These are phyloP conservation scores for Sebastes variabilis DNA, from an alignment of 2,797 vertebrate species.

Conservation along the genomic window DNA sequence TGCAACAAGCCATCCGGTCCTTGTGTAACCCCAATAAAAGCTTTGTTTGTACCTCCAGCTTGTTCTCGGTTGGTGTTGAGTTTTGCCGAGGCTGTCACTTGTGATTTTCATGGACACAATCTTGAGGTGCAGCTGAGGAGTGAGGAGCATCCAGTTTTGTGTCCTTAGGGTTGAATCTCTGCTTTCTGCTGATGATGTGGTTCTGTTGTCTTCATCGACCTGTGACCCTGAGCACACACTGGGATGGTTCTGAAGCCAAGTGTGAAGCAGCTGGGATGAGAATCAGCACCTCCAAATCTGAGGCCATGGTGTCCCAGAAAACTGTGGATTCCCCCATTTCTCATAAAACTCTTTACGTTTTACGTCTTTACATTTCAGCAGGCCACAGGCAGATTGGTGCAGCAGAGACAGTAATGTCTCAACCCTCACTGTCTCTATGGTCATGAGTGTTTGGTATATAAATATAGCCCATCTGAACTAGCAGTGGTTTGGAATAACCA, in stretches of 20 bases:
- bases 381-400: neutral
- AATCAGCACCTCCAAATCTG: neutral
- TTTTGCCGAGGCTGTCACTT: no score
- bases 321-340: neutral
- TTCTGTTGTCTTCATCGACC: neutral
- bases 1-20: neutral
- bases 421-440: neutral
- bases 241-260: neutral
- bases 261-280: neutral
- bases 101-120: no score
- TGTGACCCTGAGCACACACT: neutral
- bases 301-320: neutral
- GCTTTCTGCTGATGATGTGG: neutral
- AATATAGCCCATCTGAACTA: neutral
- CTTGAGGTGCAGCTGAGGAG: neutral
- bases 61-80: no score
- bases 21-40: neutral
- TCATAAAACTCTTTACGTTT: no score
- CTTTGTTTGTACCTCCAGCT: no score
- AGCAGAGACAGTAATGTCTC: neutral
- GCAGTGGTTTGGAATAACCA: neutral
- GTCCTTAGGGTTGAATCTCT: neutral
- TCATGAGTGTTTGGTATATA: neutral
- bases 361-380: no score
- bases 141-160: neutral